phyloP scores from a whole-genome alignment of 30 jellyfish, hydroid and myxozoan genomes.

The Euphysa ruthae region DNA sequence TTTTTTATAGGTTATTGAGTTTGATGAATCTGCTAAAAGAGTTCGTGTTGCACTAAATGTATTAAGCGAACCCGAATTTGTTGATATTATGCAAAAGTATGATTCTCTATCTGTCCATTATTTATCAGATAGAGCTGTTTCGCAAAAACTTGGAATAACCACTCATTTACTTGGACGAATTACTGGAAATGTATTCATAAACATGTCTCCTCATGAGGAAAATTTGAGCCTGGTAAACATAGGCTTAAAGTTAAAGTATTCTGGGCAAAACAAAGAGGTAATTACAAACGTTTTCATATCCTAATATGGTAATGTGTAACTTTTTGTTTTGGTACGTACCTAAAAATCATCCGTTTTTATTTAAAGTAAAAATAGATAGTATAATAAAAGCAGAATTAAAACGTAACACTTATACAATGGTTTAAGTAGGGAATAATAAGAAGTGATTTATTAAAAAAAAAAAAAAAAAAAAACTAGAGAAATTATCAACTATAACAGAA shows the following conservation, averaged over 20 bases:
- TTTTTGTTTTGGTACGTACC: too few species aligned
- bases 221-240: slow-evolving; percentile 27
- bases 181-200: slow-evolving; percentile 50
- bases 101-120: slow-evolving; percentile 42
- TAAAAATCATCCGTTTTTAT: too few species aligned
- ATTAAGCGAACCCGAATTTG: slow-evolving; percentile 66
- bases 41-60: slow-evolving; percentile 67
- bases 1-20: slow-evolving; percentile 70
- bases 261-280: slow-evolving; percentile 93
- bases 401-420: too few species aligned
- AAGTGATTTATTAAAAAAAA: too few species aligned
- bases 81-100: slow-evolving; percentile 36
- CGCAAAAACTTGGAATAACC: slow-evolving; percentile 59
- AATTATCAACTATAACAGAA: too few species aligned
- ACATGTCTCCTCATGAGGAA: background rate
- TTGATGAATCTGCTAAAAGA: slow-evolving; percentile 40
- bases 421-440: too few species aligned
- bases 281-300: too few species aligned
- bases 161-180: slow-evolving; percentile 36
- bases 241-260: slow-evolving; percentile 70
- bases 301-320: too few species aligned
- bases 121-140: slow-evolving; percentile 33
- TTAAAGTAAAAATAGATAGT: too few species aligned
- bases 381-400: too few species aligned
- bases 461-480: too few species aligned